Conservation (phyloP, 2,113 vertebrate species). For the Apaloderma vittatum region DNA sequence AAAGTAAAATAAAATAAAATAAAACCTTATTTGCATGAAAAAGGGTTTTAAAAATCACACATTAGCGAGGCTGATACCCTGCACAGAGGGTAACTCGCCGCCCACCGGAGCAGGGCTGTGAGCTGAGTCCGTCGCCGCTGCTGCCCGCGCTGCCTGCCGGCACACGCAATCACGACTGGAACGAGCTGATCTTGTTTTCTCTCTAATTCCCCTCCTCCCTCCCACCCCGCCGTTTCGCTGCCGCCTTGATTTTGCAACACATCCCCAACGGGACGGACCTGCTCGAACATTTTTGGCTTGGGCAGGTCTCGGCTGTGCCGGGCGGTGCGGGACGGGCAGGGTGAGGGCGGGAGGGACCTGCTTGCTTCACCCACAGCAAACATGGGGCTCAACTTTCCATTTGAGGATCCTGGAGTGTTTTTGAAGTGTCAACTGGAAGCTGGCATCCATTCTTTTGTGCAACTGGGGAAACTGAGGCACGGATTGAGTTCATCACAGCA, state of each 20-base stretch:
- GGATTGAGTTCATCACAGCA: background rate
- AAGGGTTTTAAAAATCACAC: background rate
- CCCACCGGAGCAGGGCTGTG: background rate
- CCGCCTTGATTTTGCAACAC: conserved; percentile 52
- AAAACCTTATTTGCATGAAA: background rate
- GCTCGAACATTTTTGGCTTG: conserved; percentile 19
- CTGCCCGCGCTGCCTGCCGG: background rate
- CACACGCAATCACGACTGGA: background rate
- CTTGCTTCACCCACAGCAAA: background rate
- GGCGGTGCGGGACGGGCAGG: accelerated
- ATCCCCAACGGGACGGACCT: conserved; percentile 8
- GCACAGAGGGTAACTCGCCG: accelerated
- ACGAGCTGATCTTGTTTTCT: conserved; percentile 16
- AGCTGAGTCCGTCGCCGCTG: background rate
- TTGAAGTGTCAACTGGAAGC: background rate
- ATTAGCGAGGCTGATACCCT: background rate
- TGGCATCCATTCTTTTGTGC: accelerated
- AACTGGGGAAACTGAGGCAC: background rate
- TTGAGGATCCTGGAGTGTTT: background rate
- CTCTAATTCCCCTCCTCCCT: background rate
- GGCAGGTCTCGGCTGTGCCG: background rate
- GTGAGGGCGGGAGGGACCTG: background rate
- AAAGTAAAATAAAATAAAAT: background rate
- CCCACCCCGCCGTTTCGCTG: background rate
- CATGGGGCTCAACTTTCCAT: accelerated